Evolutionary conservation across 1,140 invertebrate species (phyloP).

Genomic region (Zaprionus nigranus): DNA sequence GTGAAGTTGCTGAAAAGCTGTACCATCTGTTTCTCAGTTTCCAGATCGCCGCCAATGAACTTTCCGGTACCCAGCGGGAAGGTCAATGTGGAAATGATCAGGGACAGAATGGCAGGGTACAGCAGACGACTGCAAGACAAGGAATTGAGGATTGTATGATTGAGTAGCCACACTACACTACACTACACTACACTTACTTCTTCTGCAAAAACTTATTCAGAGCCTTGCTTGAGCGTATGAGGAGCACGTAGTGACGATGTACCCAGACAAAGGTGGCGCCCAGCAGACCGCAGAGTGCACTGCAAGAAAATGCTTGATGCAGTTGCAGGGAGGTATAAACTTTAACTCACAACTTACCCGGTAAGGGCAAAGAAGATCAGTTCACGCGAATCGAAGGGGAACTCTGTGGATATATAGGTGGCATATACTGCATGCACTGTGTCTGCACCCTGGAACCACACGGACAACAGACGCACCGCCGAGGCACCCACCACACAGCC

Average conservation of each 20-base stretch:
- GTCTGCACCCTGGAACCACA: constrained; percentile 97
- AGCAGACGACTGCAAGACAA: constrained; percentile 90
- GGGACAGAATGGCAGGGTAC: constrained; percentile 93
- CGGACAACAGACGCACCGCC: constrained; percentile 95
- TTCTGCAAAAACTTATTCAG: constrained; percentile 97
- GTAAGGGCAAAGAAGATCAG: constrained; percentile 97
- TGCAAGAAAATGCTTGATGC: not conserved
- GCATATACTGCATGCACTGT: constrained; percentile 98
- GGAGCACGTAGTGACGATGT: constrained; percentile 97
- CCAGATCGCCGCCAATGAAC: constrained; percentile 95
- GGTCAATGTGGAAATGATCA: constrained; percentile 92
- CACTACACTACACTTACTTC: constrained; percentile 90
- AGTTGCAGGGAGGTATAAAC: not conserved
- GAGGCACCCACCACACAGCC: constrained; percentile 98
- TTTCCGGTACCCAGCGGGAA: constrained; percentile 94
- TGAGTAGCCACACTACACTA: too few species aligned
- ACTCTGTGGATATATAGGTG: constrained; percentile 97
- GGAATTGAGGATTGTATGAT: constrained; percentile 7
- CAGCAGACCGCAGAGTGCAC: constrained; percentile 91
- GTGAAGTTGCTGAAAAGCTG: constrained; percentile 98
- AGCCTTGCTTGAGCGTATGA: constrained; percentile 96
- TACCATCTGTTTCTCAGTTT: constrained; percentile 91
- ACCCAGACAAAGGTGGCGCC: constrained; percentile 97
- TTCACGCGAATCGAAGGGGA: constrained; percentile 99
- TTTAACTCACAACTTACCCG: constrained; percentile 88